These are phyloP conservation scores for Ormyrus pomaceus DNA, from an alignment of 2,888 invertebrate species.

Conservation along the genomic window DNA sequence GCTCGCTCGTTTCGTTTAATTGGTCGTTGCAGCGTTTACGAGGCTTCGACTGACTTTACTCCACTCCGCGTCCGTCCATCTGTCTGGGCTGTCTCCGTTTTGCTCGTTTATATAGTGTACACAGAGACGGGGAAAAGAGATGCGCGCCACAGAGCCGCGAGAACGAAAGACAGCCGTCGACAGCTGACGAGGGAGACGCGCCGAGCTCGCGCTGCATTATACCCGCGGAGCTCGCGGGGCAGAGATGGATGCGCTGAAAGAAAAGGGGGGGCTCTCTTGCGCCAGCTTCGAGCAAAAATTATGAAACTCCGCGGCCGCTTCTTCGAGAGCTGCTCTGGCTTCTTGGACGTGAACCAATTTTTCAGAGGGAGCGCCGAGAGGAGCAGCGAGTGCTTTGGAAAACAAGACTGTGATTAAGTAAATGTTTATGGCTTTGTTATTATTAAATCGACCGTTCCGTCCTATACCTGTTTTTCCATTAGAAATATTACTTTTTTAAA, in stretches of 20 bases:
- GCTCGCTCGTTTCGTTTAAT: constrained; percentile 64
- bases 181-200: constrained; percentile 36
- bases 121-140: neutral
- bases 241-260: neutral
- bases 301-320: too few species aligned
- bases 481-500: too few species aligned
- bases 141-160: neutral
- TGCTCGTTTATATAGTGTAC: constrained; percentile 5
- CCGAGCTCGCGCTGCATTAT: too few species aligned
- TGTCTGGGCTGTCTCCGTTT: neutral
- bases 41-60: constrained; percentile 54
- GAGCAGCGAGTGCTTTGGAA: too few species aligned
- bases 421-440: too few species aligned
- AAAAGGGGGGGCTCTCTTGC: neutral
- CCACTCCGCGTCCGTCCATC: neutral
- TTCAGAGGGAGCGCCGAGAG: too few species aligned
- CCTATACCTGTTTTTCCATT: too few species aligned
- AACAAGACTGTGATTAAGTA: too few species aligned
- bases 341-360: too few species aligned
- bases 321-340: too few species aligned
- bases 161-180: constrained; percentile 40
- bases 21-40: constrained; percentile 72
- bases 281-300: neutral
- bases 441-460: too few species aligned
- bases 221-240: neutral